Conservation (phyloP, 64 coral and sea anemone species). For the Acropora tenuis region DNA sequence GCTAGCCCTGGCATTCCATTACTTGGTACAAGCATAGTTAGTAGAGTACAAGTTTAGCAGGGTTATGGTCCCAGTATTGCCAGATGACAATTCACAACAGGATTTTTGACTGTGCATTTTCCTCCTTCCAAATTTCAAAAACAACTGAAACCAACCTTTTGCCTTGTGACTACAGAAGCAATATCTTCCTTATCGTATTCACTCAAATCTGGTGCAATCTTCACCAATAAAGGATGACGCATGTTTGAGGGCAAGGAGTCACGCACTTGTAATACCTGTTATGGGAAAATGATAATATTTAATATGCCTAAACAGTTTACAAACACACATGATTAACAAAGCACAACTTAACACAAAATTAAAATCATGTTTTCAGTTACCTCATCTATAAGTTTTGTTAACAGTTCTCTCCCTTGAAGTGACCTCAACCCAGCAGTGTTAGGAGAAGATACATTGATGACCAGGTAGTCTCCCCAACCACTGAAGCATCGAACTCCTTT, state of each 20-base stretch:
- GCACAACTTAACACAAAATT: background rate
- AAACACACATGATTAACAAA: background rate
- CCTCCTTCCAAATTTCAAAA: background rate
- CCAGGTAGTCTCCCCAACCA: slow-evolving; percentile 80
- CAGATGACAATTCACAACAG: too few species aligned
- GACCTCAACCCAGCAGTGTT: slow-evolving; percentile 93
- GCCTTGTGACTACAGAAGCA: slow-evolving; percentile 79
- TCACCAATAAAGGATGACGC: slow-evolving; percentile 82
- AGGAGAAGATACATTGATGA: slow-evolving; percentile 94
- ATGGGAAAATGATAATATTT: background rate
- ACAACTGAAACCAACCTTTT: slow-evolving; percentile 44
- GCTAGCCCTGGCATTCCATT: too few species aligned
- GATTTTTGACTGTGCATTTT: too few species aligned
- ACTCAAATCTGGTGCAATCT: slow-evolving; percentile 92
- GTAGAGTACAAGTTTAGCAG: too few species aligned
- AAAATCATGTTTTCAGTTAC: slow-evolving; percentile 1
- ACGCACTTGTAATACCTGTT: slow-evolving; percentile 85
- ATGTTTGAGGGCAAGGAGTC: slow-evolving; percentile 43
- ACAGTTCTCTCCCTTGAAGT: slow-evolving; percentile 83
- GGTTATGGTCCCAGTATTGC: too few species aligned
- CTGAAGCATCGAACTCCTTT: slow-evolving; percentile 82
- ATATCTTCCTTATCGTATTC: slow-evolving; percentile 92
- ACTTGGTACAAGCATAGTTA: too few species aligned
- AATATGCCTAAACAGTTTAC: background rate
- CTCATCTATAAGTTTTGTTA: slow-evolving; percentile 84